Evolutionary conservation across 1,140 invertebrate genomes (phyloP), one percentile per base, ranked within the genome.

Genomic region (Pinna nobilis): DNA sequence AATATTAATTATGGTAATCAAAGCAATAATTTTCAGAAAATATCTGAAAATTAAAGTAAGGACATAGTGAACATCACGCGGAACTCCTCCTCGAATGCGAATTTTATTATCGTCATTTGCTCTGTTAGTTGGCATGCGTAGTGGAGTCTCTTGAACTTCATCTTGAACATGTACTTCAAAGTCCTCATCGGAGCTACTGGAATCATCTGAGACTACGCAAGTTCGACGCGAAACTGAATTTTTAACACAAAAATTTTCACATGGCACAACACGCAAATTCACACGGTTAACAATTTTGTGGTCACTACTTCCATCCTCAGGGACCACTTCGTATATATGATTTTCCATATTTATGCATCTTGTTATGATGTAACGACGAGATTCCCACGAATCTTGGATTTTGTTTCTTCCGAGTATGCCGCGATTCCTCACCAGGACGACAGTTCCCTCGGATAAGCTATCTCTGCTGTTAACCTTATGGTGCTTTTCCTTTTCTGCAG

Each of bases 341-440:
- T 35, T 35, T 25, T 35, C 57, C 23, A 23, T 11, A 39, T 60
- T 39, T 20, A 60, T 20, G 32, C 1, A 20, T 39, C 57, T 28
- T 33, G 33, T 28, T 37, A 60, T 35, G 1, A 60, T 15, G 39
- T 33, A 39, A 20, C 25, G 11, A 11, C 35, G 23, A 11, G 30
- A 33, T 20, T 60, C 35, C 57, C 33, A 60, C 23, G 32, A 37
- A 5, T 60, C 57, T 35, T 60, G 33, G 39, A 37, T 60, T 37
- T 60, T 60, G 35, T 60, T 60, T 33, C 57, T 60, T 20, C 57
- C 33, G 33, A 60, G 32, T 60, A 60, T 33, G 25, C 57, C 57
- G 23, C 57, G 15, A 23, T 60, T 60, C 15, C 57, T 13, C 32
- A 60, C 57, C 7, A 60, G 35, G 33, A 60, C 57, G 23, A n/a